phyloP scores from a whole-genome alignment of 2,888 invertebrate genomes.

The Acholoe squamosa region DNA sequence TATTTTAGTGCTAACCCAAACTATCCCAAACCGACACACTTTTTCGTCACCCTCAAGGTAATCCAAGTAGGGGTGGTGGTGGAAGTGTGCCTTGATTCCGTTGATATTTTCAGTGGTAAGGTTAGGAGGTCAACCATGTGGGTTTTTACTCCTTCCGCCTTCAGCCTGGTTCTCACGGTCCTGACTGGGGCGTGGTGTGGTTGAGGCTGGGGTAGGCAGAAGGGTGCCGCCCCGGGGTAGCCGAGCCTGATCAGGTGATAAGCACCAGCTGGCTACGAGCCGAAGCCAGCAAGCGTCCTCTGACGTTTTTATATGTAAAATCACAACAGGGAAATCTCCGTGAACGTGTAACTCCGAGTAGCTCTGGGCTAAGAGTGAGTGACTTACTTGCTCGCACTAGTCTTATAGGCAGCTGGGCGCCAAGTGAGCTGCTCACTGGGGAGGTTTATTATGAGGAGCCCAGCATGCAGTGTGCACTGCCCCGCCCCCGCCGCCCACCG shows the following conservation, averaged over 20 bases:
- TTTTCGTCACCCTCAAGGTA: neutral
- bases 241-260: neutral
- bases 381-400: neutral
- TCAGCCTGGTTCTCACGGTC: neutral
- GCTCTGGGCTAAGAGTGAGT: neutral
- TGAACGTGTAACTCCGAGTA: neutral
- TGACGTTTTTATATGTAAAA: neutral
- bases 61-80: neutral
- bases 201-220: neutral
- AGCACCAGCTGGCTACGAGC: neutral
- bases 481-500: neutral
- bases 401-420: neutral
- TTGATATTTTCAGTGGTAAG: neutral
- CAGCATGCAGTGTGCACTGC: conserved; percentile 15
- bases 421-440: neutral
- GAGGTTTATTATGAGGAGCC: neutral
- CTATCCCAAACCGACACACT: neutral
- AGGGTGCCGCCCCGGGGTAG: conserved; percentile 1
- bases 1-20: neutral
- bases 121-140: conserved; percentile 8
- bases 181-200: neutral
- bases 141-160: conserved; percentile 1
- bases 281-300: neutral
- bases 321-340: neutral
- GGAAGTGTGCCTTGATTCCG: neutral